Percentiles rank a stretch among this genome's conserved stretches.
These are phyloP conservation scores for Aethes cnicana DNA, from an alignment of 2,888 invertebrate genomes.

Conservation along the genomic window DNA sequence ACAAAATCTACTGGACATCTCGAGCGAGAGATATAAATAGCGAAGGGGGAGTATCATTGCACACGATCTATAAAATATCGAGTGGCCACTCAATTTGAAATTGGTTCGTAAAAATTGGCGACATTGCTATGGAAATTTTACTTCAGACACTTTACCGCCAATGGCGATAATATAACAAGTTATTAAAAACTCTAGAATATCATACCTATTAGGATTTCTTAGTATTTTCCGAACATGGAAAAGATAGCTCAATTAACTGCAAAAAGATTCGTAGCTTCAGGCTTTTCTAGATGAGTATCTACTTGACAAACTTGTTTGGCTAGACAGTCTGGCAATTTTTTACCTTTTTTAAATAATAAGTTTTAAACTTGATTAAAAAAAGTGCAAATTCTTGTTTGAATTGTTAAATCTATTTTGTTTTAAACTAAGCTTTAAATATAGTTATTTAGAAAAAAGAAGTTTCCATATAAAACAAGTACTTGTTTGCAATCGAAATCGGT, in stretches of 20 bases:
- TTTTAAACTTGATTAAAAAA: constrained; percentile 31
- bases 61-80: constrained; percentile 26
- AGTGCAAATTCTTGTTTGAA: constrained; percentile 25
- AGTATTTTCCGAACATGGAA: background rate
- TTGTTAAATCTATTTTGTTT: too few species aligned
- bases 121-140: constrained; percentile 13
- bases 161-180: too few species aligned
- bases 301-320: background rate
- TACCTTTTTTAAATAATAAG: too few species aligned
- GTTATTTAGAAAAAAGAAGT: too few species aligned
- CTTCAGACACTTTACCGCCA: constrained; percentile 7
- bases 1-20: constrained; percentile 62
- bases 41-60: constrained; percentile 36
- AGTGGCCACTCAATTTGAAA: constrained; percentile 6
- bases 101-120: constrained; percentile 19
- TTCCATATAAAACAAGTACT: too few species aligned
- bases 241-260: background rate
- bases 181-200: background rate
- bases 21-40: constrained; percentile 41
- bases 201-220: background rate
- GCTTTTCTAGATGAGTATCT: background rate
- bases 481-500: too few species aligned
- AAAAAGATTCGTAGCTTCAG: background rate
- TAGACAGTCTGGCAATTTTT: background rate
- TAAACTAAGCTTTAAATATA: too few species aligned